Evolutionary conservation across 2,888 invertebrate genomes (phyloP).

Genomic region (Cheilosia vernalis): DNA sequence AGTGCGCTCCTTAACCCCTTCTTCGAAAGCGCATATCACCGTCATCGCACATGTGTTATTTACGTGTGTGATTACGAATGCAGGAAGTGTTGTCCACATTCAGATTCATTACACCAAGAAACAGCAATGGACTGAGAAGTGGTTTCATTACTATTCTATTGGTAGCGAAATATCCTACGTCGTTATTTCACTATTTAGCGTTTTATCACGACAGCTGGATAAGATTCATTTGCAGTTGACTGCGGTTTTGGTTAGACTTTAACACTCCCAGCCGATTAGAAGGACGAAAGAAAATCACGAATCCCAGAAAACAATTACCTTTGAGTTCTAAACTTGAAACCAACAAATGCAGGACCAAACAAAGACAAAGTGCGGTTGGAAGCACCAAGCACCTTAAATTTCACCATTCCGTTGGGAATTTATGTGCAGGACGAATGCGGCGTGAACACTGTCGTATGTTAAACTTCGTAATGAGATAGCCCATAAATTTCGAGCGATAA

Average conservation of each 20-base stretch:
- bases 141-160: neutral
- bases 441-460: slow-evolving; percentile 59
- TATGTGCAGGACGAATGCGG: slow-evolving; percentile 63
- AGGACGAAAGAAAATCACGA: slow-evolving; percentile 20
- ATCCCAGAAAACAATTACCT: slow-evolving; percentile 55
- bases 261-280: neutral
- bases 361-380: slow-evolving; percentile 57
- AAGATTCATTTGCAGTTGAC: too few species aligned
- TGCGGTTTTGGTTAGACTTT: too few species aligned
- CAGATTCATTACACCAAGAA: slow-evolving; percentile 4
- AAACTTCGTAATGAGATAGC: slow-evolving; percentile 67
- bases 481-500: slow-evolving; percentile 68
- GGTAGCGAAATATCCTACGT: too few species aligned
- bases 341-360: slow-evolving; percentile 28
- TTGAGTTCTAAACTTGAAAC: slow-evolving; percentile 16
- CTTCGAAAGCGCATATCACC: slow-evolving; percentile 11
- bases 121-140: neutral
- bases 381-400: slow-evolving; percentile 51
- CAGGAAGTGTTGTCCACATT: slow-evolving; percentile 31
- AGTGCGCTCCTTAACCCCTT: neutral
- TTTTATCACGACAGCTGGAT: too few species aligned
- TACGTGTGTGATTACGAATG: slow-evolving; percentile 62
- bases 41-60: slow-evolving; percentile 30
- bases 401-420: slow-evolving; percentile 38
- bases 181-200: too few species aligned